Base-by-base conservation (phyloP, 1,140 invertebrate species). In the Drosophila ogumai region DNA sequence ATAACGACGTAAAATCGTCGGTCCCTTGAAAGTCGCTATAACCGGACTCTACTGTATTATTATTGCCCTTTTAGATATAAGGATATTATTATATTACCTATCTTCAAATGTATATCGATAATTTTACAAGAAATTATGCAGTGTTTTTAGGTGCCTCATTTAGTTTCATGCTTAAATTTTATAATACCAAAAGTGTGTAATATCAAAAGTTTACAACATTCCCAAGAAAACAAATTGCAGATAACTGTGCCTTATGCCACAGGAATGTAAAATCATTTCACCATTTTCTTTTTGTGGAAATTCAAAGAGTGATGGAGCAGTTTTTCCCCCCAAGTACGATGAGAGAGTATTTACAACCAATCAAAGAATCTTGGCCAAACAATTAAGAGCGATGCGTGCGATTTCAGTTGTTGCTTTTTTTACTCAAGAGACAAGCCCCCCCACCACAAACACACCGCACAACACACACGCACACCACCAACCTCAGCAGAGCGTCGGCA, bases 311-410 rank as follows among this genome's bases (percentile, higher is more conserved):
- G 32, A 38, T 38, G 1, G 4, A 36, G 34, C 32, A 54, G 50
- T 38, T 54, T 54, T 54, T 5, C 31, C 17, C 10, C 19, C 34
- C 13, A 54, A 38, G 32, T 54, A n/a, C 52, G 32, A n/a, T 25
- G 32, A 54, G 52, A 25, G 44, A 19, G 28, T 8, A 43, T 68
- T 54, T 68, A 57, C 61, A 64, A 34, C 49, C 64, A 71, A 69
- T 68, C 25, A 47, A 36, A 59, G 44, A 72, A 72, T 72, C 66
- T 72, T 72, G 68, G 36, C 43, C 43, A 49, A 58, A 47, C 66
- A 72, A 72, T 59, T 72, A 57, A 71, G 56, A 57, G 67, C 44
- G 57, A 38, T 72, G 68, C 68, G 52, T 72, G 68, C 44, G 66
- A 71, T 72, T 58, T 72, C 31, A 13, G 54, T 58, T 66, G 58